These are phyloP conservation scores for Hetaerina americana DNA, from an alignment of 1,140 invertebrate species.

Conservation along the genomic window DNA sequence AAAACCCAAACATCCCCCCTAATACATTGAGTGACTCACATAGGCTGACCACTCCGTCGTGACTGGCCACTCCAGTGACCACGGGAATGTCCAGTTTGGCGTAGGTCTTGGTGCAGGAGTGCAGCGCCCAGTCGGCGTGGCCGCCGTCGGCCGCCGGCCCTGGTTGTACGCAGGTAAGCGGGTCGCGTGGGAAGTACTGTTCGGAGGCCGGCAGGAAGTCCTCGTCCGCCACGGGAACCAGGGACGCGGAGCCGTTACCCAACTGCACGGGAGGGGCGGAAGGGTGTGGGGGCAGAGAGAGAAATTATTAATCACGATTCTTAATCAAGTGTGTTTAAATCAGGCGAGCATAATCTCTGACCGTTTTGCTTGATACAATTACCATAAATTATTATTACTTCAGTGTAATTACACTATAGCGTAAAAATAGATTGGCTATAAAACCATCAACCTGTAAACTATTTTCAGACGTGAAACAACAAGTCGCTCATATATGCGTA, in stretches of 20 bases:
- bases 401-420: too few species aligned
- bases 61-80: conserved; percentile 41
- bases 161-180: conserved; percentile 29
- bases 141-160: conserved; percentile 19
- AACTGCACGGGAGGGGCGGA: conserved; percentile 26
- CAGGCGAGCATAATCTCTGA: too few species aligned
- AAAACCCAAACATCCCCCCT: too few species aligned
- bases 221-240: conserved; percentile 41
- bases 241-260: conserved; percentile 35
- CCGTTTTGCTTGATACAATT: too few species aligned
- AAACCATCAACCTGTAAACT: too few species aligned
- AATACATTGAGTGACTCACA: conserved; percentile 24
- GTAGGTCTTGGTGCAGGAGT: not conserved
- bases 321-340: too few species aligned
- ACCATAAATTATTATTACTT: too few species aligned
- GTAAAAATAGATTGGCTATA: too few species aligned
- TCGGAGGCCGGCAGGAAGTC: conserved; percentile 37
- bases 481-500: too few species aligned
- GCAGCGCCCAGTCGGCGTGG: not conserved
- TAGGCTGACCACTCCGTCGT: conserved; percentile 40
- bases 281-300: not conserved
- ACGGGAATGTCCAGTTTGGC: conserved; percentile 27
- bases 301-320: too few species aligned
- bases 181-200: conserved; percentile 37
- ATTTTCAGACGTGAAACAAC: too few species aligned